These are phyloP conservation scores for Metellina segmentata DNA, from an alignment of 2,888 invertebrate genomes.

Conservation along the genomic window DNA sequence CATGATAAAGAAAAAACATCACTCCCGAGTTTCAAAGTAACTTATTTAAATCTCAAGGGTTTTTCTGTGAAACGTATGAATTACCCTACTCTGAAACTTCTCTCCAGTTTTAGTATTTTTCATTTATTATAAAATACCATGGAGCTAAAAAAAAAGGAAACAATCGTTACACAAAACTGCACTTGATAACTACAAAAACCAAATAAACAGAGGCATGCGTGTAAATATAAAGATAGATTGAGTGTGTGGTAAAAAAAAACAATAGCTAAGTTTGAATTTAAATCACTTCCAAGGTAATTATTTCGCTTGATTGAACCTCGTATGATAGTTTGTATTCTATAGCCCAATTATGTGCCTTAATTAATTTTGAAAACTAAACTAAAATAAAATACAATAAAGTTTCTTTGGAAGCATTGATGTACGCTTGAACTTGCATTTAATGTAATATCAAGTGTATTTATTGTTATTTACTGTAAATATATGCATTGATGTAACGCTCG, in stretches of 20 bases:
- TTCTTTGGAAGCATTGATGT: no score
- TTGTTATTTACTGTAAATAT: no score
- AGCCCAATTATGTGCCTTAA: neutral
- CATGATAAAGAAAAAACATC: slow-evolving; percentile 34
- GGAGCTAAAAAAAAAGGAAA: slow-evolving; percentile 15
- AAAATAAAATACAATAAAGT: neutral
- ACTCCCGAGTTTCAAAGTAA: slow-evolving; percentile 33
- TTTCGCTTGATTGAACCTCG: neutral
- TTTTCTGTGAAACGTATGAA: slow-evolving; percentile 28
- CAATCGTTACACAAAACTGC: slow-evolving; percentile 7
- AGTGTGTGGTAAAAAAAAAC: neutral
- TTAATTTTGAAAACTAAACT: neutral
- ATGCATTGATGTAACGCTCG: no score
- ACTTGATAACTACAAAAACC: neutral
- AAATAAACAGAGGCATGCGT: neutral
- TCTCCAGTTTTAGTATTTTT: slow-evolving; percentile 45
- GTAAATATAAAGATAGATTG: neutral
- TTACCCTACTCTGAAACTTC: slow-evolving; percentile 2
- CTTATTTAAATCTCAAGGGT: slow-evolving; percentile 51
- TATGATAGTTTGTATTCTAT: neutral
- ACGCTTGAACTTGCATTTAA: no score
- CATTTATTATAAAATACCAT: slow-evolving; percentile 53
- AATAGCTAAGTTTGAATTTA: neutral
- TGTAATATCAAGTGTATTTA: no score
- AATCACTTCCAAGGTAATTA: neutral